Percentiles rank a stretch among this genome's conserved stretches.
These are phyloP conservation scores for Limenitis camilla DNA, from an alignment of 2,888 invertebrate species.

Conservation along the genomic window DNA sequence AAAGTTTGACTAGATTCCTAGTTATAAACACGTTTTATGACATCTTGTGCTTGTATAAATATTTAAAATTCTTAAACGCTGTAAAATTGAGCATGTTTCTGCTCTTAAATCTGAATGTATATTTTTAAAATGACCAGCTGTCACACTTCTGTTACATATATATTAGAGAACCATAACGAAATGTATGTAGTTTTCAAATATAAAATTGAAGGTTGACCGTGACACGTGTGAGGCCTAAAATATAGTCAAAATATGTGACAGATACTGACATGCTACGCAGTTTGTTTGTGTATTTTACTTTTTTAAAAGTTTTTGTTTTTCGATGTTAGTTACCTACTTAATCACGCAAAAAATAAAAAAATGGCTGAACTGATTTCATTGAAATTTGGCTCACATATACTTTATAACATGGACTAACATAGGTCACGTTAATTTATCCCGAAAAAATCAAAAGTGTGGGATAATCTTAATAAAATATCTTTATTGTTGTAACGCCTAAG, in stretches of 20 bases:
- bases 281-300: too few species aligned
- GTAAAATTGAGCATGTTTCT: background rate
- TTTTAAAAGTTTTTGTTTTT: too few species aligned
- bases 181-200: background rate
- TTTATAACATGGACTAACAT: too few species aligned
- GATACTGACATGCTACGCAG: background rate
- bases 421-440: too few species aligned
- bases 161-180: background rate
- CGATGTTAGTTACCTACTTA: too few species aligned
- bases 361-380: too few species aligned
- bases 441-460: too few species aligned
- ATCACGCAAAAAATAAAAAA: too few species aligned
- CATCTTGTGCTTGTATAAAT: slow-evolving; percentile 14
- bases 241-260: background rate
- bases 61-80: slow-evolving; percentile 12
- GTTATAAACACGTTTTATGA: slow-evolving; percentile 20
- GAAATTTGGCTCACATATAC: too few species aligned
- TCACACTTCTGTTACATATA: slow-evolving; percentile 8
- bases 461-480: too few species aligned
- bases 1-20: slow-evolving; percentile 14
- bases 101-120: background rate
- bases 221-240: background rate
- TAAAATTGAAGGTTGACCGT: background rate
- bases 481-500: too few species aligned
- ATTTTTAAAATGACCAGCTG: slow-evolving; percentile 13